A percentile compares a stretch with the other conserved stretches of the same genome.
phyloP scores from a whole-genome alignment of 2,113 vertebrate genomes.

The Seriola quinqueradiata region DNA sequence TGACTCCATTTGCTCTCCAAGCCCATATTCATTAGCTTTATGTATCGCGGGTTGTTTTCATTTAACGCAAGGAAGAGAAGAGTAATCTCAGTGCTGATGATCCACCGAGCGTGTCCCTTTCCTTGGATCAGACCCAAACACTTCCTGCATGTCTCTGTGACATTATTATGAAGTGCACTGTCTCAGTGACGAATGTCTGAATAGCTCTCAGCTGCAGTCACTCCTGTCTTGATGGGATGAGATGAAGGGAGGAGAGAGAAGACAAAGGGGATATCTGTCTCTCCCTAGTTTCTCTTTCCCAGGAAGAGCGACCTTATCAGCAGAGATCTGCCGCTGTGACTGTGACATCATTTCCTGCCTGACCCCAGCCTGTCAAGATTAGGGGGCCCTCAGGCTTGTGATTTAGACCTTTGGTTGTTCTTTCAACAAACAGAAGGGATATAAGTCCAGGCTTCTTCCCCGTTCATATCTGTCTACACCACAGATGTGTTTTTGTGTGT shows the following conservation, averaged over 20 bases:
- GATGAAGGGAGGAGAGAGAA: slow-evolving; percentile 54
- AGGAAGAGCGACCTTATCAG: slow-evolving; percentile 70
- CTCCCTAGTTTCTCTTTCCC: slow-evolving; percentile 53
- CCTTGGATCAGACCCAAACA: slow-evolving; percentile 16
- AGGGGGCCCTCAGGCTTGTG: background rate
- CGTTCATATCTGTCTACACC: slow-evolving; percentile 54
- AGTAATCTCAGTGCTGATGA: slow-evolving; percentile 15
- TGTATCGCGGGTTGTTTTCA: slow-evolving; percentile 52
- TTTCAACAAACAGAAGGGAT: slow-evolving; percentile 53
- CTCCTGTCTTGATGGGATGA: slow-evolving; percentile 46
- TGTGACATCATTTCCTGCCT: slow-evolving; percentile 79
- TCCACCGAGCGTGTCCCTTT: background rate
- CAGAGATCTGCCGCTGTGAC: slow-evolving; percentile 70
- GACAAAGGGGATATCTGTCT: slow-evolving; percentile 67
- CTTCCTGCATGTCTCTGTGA: slow-evolving; percentile 18
- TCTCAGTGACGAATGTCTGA: slow-evolving; percentile 46
- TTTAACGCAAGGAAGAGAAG: slow-evolving; percentile 36
- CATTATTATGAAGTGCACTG: slow-evolving; percentile 37
- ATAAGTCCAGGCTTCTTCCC: slow-evolving; percentile 9
- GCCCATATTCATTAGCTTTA: slow-evolving; percentile 43
- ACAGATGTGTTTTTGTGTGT: slow-evolving; percentile 54
- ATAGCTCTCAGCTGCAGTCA: slow-evolving; percentile 26
- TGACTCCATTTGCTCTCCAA: slow-evolving; percentile 37
- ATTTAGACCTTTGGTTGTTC: slow-evolving; percentile 51
- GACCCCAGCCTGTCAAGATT: slow-evolving; percentile 45